Evolutionary conservation across 2,888 invertebrate genomes (phyloP), one percentile per base, ranked within the genome.

Genomic region (Criorhina ranunculi): DNA sequence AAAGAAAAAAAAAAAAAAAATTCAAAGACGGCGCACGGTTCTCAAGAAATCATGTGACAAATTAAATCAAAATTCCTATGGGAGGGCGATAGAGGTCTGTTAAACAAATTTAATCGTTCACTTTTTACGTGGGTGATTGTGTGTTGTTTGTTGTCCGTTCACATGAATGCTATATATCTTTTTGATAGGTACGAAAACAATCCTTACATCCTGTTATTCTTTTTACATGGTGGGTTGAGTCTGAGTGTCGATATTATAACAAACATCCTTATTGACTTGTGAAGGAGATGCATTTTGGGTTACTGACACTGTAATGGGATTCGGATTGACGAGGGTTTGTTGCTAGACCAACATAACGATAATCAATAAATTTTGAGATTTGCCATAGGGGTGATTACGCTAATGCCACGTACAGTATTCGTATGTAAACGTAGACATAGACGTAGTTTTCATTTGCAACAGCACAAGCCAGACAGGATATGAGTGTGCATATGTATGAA

Each of bases 331-430:
- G 11, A 44, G 60, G 40, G 42, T 60, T 29, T 24, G 8, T 42
- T 42, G 42, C 60, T 60, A 9, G 5, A 42, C 37, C 5, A 55
- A 57, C n/a, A 42, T 44, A 31, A 55, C 19, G 44, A 33, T 9
- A 19, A 31, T 55, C 42, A 33, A 69, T 44, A 44, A 44, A 35
- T 55, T 69, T n/a, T 42, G 6, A 44, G 55, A 78, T 62, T 15
- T 17, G 53, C 37, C 69, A 77, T 51, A 55, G 42, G 51, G 40
- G 57, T 69, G 69, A 60, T 60, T 69, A 62, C 60, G 53, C 35
- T 77, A 77, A 77, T 77, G 60, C 60, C 69, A 51, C 35, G 19
- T n/a, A 8, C 33, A 64, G 9, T 24, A n/a, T n/a, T n/a, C n/a
- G n/a, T n/a, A 40, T 42, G 15, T 37, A 29, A 44, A 66, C 66